phyloP scores from a whole-genome alignment of 2,888 invertebrate species.

The Ganaspis brasiliensis region DNA sequence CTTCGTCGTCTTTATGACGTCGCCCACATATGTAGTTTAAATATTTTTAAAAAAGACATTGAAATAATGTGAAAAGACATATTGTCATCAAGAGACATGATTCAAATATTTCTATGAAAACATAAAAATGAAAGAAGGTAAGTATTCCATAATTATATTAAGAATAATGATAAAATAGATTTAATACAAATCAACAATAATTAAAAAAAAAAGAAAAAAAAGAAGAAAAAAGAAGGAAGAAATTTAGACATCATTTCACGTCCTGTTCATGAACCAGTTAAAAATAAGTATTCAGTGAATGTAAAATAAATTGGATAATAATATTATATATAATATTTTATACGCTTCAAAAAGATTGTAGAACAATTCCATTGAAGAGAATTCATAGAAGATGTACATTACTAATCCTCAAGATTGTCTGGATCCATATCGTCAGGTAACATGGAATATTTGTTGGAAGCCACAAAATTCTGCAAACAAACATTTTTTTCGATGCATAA shows the following conservation, averaged over 20 bases:
- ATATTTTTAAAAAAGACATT: neutral
- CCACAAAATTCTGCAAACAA: constrained; percentile 86
- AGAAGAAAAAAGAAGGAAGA: constrained; percentile 47
- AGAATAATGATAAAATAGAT: constrained; percentile 76
- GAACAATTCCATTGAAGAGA: constrained; percentile 75
- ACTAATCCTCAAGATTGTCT: constrained; percentile 79
- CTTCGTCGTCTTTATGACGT: neutral
- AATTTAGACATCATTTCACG: constrained; percentile 54
- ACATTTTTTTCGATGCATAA: neutral
- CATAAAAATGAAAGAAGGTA: constrained; percentile 63
- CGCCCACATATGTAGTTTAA: neutral
- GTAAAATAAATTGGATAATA: constrained; percentile 71
- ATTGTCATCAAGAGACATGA: neutral
- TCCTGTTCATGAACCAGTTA: constrained; percentile 14
- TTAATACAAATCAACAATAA: constrained; percentile 77
- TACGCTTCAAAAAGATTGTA: constrained; percentile 74
- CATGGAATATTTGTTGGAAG: constrained; percentile 89
- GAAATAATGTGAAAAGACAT: neutral
- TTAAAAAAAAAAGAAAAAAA: constrained; percentile 67
- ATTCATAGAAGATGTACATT: constrained; percentile 61
- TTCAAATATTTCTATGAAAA: constrained; percentile 29
- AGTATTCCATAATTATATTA: constrained; percentile 66
- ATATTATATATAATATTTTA: constrained; percentile 71
- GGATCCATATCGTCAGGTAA: constrained; percentile 87
- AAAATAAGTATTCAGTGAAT: constrained; percentile 66